Evolutionary conservation across 2,113 vertebrate genomes (phyloP).

Genomic region (Myotis brandtii): DNA sequence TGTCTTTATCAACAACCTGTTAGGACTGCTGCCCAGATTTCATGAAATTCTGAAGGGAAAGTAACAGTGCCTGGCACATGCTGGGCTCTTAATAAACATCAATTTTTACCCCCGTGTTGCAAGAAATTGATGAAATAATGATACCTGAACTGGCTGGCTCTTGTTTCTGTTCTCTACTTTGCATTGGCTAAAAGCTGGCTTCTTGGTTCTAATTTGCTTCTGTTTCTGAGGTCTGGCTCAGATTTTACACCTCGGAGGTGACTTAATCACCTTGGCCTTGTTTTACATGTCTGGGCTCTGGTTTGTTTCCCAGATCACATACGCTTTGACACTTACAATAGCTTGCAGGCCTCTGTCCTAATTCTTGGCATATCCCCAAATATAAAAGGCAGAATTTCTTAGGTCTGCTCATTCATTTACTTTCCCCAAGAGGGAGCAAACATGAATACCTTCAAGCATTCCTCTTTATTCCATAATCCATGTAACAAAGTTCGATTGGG

Average conservation of each 20-base stretch:
- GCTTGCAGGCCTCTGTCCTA: constrained; percentile 56
- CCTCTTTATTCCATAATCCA: neutral
- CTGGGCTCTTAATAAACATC: neutral
- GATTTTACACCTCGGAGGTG: constrained; percentile 48
- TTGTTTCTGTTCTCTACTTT: neutral
- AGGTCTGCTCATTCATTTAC: constrained; percentile 15
- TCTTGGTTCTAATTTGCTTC: constrained; percentile 55
- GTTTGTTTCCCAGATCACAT: constrained; percentile 60
- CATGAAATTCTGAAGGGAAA: neutral
- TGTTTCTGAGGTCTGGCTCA: constrained; percentile 55
- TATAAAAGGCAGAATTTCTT: constrained; percentile 39
- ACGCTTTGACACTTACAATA: constrained; percentile 57
- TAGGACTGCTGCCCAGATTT: neutral
- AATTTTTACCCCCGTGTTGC: neutral
- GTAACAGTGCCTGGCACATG: neutral
- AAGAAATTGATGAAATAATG: constrained; percentile 8
- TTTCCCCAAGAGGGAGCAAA: constrained; percentile 11
- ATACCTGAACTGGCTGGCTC: neutral
- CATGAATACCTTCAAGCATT: neutral
- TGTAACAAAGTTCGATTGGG: neutral
- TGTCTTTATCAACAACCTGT: constrained; percentile 45
- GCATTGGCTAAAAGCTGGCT: neutral
- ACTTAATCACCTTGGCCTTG: constrained; percentile 65
- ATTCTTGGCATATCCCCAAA: constrained; percentile 54
- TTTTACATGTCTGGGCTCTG: constrained; percentile 34